These are phyloP conservation scores for Panagrolaimus sp. DNA, from an alignment of 1,140 invertebrate genomes.

Conservation along the genomic window DNA sequence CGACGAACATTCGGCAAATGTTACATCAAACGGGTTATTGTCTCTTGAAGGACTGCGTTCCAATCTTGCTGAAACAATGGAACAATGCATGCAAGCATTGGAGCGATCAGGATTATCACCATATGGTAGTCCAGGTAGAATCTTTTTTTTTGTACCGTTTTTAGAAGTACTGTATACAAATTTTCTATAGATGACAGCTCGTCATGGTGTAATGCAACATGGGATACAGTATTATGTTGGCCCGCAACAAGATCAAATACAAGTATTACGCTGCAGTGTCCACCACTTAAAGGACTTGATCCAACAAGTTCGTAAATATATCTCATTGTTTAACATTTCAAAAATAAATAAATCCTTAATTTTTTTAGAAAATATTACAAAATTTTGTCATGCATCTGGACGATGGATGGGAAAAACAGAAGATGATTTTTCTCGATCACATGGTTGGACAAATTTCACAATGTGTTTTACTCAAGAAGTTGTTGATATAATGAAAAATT, in stretches of 20 bases:
- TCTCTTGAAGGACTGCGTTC: constrained; percentile 36
- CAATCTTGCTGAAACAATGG: constrained; percentile 43
- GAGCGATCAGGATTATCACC: constrained; percentile 22
- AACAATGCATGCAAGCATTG: constrained; percentile 31
- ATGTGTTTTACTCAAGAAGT: constrained; percentile 74
- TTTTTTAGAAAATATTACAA: constrained; percentile 68
- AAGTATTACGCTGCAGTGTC: constrained; percentile 67
- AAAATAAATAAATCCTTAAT: background rate
- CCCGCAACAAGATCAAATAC: constrained; percentile 67
- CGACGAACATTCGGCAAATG: constrained; percentile 12
- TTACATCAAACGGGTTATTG: constrained; percentile 28
- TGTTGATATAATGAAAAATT: constrained; percentile 58
- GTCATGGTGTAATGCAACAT: constrained; percentile 66
- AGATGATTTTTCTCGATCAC: constrained; percentile 56
- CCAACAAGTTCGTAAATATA: constrained; percentile 67
- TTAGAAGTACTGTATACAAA: too few relatives aligned
- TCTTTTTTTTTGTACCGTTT: too few relatives aligned
- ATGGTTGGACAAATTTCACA: constrained; percentile 80
- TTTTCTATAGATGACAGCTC: constrained; percentile 30
- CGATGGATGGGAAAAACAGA: constrained; percentile 66
- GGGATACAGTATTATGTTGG: constrained; percentile 72
- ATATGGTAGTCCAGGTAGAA: background rate
- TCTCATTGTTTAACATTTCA: background rate
- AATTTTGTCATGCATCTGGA: constrained; percentile 69
- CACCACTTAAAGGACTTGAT: constrained; percentile 68